Evolutionary conservation across 2,797 vertebrate species (phyloP), one percentile per base, ranked within the genome.

Genomic region (Helicolenus hilgendorfi): DNA sequence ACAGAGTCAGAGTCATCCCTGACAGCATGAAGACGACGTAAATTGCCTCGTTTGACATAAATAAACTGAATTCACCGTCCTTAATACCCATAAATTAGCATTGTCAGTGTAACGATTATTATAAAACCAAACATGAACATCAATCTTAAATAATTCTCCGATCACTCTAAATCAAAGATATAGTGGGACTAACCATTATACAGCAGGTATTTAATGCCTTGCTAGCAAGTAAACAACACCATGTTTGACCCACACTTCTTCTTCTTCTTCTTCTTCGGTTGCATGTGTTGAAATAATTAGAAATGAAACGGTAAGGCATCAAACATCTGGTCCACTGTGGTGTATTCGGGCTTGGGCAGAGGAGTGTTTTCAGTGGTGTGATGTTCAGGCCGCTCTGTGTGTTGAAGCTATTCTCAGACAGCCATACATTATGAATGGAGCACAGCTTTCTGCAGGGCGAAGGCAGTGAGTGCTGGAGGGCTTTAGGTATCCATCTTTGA

Each of bases 341-440:
- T 60, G 49, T 26, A 56, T 58, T 24, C 26, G 4, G 38, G 55
- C 31, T 22, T 15, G 53, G 35, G 58, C 29, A 60, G 77, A 85
- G 69, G 68, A 79, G 58, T 31, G 38, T 62, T 87, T 88, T 86
- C 83, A 80, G 72, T 55, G 79, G 79, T 92, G 73, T 69, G 83
- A 87, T 89, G 90, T 89, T 90, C 79, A 49, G 82, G 81, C 79
- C 85, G 69, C 74, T 81, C 64, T 65, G 29, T 81, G 89, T 83
- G 83, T 91, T 91, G 65, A 90, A 91, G 91, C 93, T 97, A 96
- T 97, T 97, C 96, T 96, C 84, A 96, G 96, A 89, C 76, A 71
- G 38, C 83, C 91, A 97, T 97, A 87, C 92, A 97, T 97, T 95
- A 97, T 97, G 87, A 95, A 97, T 97, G 92, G 86, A 71, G 72